Base-by-base conservation (phyloP, 2,113 vertebrate species). In the Zingel zingel region DNA sequence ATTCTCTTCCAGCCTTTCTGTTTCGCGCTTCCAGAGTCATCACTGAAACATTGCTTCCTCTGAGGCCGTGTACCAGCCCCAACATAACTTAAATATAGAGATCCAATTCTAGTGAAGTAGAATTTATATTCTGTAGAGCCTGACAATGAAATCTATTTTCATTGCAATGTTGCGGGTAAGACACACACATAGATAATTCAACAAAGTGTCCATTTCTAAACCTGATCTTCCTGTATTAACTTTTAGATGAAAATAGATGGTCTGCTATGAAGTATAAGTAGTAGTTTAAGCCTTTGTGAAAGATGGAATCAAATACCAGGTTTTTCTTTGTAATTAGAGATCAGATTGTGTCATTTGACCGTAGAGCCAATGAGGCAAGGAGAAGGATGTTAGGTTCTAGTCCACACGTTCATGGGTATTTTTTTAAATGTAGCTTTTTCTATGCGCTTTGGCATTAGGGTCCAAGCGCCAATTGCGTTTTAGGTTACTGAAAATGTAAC, bases 11-110 rank as follows among this genome's bases (percentile, higher is more conserved):
- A 33, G 68, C 47, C 33, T 33, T 1, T 81, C 27, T 77, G 54
- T 71, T 63, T 72, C 4, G 13, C 33, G 27, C 54, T 50, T 54
- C 1, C 47, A 56, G 36, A 70, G 27, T 75, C 30, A 23, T 50
- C 47, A 53, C 12, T 63, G 65, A 77, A 51, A 69, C 48, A 54
- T 36, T 39, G 25, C 66, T 53, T 79, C 53, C 83, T 65, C 70
- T 0, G 45, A 78, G 47, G 25, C 12, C 2, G 11, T 12, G n/a
- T 3, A 58, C 57, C 33, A 59, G 36, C 43, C 36, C 30, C 47
- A n/a, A 27, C 65, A 23, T 43, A 51, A 23, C 61, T 51, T 30
- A 57, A 14, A 84, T 64, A 78, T 69, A 69, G 47, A 75, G 48
- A 66, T 82, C 63, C 0, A 43, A 12, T 47, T 56, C 21, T 23